Base-by-base conservation (phyloP, 1,140 invertebrate species). In the Drosophila nikananu region DNA sequence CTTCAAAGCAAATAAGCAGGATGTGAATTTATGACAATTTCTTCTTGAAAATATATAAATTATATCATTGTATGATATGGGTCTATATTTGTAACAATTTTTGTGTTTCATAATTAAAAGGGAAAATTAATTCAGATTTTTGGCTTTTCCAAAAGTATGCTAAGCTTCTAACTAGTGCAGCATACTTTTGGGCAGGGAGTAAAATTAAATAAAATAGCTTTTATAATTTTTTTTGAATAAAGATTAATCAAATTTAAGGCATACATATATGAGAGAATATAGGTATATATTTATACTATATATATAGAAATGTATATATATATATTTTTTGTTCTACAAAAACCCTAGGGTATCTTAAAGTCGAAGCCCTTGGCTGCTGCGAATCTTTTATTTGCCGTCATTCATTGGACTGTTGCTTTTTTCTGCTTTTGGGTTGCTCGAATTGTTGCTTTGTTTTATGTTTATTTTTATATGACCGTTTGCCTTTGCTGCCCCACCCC, bases 391-490 rank as follows among this genome's bases (percentile, higher is more conserved):
- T 37, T 61, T 54, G 32, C n/a, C 46, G 21, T 25, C 66, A 41
- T 46, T 60, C 41, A 65, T 66, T 30, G 58, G 37, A 32, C 60
- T 64, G 59, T 68, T 77, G 49, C 44, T 39, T 60, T 70, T 64
- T 60, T 61, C 51, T 51, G 32, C 58, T 42, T 71, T 55, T n/a
- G 57, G 48, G 30, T 41, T 57, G 30, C 58, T 35, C 30, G 63
- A 48, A 57, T 49, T 72, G 42, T 62, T 77, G 35, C 51, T 62
- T 70, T 41, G 52, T 71, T 70, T 60, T 61, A 67, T 70, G 74
- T 86, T 86, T 80, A 83, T 83, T 83, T 83, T 80, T 83, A 74
- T 83, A 66, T 76, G 71, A 61, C 71, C 76, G 63, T 65, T 70
- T 77, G 78, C 64, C 67, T 74, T 80, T 66, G 54, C 44, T 58